Percentiles rank a stretch among this genome's conserved stretches.
These are phyloP conservation scores for Drosophila kikkawai DNA, from an alignment of 1,140 invertebrate genomes.

Conservation along the genomic window DNA sequence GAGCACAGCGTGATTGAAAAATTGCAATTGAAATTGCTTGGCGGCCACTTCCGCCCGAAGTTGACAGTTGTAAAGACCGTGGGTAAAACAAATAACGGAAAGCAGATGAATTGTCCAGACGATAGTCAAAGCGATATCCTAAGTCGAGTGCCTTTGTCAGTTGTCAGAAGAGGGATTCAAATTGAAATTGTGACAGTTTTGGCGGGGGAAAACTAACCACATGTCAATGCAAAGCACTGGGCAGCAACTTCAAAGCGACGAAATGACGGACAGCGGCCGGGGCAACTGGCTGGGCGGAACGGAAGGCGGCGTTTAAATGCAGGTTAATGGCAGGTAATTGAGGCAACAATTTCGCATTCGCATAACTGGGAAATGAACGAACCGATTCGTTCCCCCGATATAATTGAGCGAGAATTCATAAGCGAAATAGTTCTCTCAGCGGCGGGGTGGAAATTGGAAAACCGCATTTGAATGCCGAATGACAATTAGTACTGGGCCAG, in stretches of 20 bases:
- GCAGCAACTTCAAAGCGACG: slow-evolving; percentile 69
- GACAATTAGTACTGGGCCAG: slow-evolving; percentile 53
- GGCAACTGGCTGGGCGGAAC: neutral
- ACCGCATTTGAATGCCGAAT: slow-evolving; percentile 42
- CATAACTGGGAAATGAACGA: slow-evolving; percentile 67
- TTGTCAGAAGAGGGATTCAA: slow-evolving; percentile 15
- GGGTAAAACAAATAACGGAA: slow-evolving; percentile 11
- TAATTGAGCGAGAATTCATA: slow-evolving; percentile 67
- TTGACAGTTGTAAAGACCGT: slow-evolving; percentile 21
- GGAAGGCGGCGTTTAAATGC: slow-evolving; percentile 23
- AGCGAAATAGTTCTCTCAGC: slow-evolving; percentile 37
- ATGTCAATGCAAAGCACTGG: slow-evolving; percentile 69
- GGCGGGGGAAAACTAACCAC: slow-evolving; percentile 67
- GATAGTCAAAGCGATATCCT: slow-evolving; percentile 30
- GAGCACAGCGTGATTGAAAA: slow-evolving; percentile 67
- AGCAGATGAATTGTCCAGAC: slow-evolving; percentile 27
- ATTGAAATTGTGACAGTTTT: slow-evolving; percentile 62
- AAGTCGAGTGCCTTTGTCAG: slow-evolving; percentile 24
- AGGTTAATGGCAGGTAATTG: slow-evolving; percentile 70
- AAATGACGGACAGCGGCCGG: slow-evolving; percentile 56
- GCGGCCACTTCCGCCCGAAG: slow-evolving; percentile 28
- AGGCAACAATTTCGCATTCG: slow-evolving; percentile 63
- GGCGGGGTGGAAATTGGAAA: slow-evolving; percentile 16
- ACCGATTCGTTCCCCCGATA: slow-evolving; percentile 37
- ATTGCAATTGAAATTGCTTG: slow-evolving; percentile 57